A percentile compares a stretch with the other conserved stretches of the same genome.
These are phyloP conservation scores for Tadarida brasiliensis DNA, from an alignment of 2,797 vertebrate genomes.

Conservation along the genomic window DNA sequence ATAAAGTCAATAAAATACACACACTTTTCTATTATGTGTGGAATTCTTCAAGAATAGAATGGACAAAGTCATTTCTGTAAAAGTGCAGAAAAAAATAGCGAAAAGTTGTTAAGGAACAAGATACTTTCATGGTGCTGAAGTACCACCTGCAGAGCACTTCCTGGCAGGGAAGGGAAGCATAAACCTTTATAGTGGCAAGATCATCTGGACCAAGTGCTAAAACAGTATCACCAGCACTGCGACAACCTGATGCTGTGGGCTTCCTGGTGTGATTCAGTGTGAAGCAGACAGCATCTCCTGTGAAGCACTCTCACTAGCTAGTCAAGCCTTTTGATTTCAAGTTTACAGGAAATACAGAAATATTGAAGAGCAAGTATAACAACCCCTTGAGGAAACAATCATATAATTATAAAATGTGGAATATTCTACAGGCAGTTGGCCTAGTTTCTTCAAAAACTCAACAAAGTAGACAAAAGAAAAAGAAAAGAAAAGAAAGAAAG, in stretches of 20 bases:
- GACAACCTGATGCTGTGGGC: not conserved
- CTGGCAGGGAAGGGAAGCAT: not conserved
- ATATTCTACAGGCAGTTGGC: not conserved
- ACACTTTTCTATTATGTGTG: not conserved
- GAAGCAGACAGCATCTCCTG: not conserved
- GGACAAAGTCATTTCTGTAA: not conserved
- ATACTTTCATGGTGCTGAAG: not conserved
- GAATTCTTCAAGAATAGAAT: not conserved
- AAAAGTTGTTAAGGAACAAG: not conserved
- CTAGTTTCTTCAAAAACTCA: not conserved
- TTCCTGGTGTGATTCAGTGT: not conserved
- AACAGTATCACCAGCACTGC: not conserved
- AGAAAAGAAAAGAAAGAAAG: not conserved
- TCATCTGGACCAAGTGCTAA: not conserved
- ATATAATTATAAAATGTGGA: not conserved
- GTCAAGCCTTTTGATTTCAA: not conserved
- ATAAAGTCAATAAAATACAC: constrained; percentile 1
- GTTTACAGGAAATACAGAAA: not conserved
- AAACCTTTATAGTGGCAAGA: not conserved
- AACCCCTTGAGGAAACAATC: not conserved
- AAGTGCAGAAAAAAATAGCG: not conserved
- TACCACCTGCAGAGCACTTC: not conserved
- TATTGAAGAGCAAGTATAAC: not conserved
- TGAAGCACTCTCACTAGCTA: not conserved
- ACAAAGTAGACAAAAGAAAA: not conserved